phyloP scores from a whole-genome alignment of 1,140 invertebrate species.

The Drosophila burlai region DNA sequence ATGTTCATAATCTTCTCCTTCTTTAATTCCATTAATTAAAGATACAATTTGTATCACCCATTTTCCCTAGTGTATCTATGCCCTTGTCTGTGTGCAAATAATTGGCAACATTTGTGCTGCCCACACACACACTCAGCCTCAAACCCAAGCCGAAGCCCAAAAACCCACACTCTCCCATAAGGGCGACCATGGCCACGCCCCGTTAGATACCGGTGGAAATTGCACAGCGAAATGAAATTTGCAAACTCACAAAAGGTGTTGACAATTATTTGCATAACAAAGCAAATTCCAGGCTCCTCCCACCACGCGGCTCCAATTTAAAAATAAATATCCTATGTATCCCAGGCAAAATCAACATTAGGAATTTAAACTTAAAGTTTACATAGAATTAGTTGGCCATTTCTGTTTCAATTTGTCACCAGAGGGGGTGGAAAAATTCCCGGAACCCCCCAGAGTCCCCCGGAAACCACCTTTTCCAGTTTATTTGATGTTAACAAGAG shows the following conservation, averaged over 20 bases:
- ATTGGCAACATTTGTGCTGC: slow-evolving; percentile 71
- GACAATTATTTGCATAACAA: slow-evolving; percentile 80
- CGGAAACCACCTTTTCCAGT: slow-evolving; percentile 20
- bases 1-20: background rate
- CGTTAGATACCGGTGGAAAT: slow-evolving; percentile 59
- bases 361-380: slow-evolving; percentile 54
- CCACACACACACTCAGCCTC: slow-evolving; percentile 43
- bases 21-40: too few species aligned
- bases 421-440: background rate
- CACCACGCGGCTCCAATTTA: background rate
- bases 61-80: background rate
- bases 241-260: slow-evolving; percentile 76
- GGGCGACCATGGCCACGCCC: slow-evolving; percentile 49
- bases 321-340: slow-evolving; percentile 34
- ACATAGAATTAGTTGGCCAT: slow-evolving; percentile 37
- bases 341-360: slow-evolving; percentile 45
- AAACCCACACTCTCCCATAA: slow-evolving; percentile 26
- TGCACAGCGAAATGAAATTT: slow-evolving; percentile 71
- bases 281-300: slow-evolving; percentile 47
- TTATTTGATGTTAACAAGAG: slow-evolving; percentile 37
- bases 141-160: background rate
- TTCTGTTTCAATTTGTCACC: slow-evolving; percentile 30
- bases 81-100: slow-evolving; percentile 61
- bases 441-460: background rate
- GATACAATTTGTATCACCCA: background rate